Conservation (phyloP, 2,113 vertebrate genomes). For the Turnix velox region DNA sequence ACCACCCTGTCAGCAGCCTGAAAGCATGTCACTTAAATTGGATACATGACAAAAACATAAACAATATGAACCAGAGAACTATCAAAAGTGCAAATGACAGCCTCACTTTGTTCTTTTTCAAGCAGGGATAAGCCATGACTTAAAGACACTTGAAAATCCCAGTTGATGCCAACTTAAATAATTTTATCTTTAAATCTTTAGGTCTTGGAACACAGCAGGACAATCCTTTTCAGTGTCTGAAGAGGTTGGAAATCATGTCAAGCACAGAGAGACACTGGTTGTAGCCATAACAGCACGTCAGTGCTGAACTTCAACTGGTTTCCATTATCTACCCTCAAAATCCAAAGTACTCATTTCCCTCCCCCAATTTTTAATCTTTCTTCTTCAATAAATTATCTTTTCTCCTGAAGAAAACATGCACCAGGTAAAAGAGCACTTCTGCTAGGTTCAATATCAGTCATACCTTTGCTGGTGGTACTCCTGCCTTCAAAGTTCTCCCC, state of each 20-base stretch:
- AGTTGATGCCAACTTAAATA: not conserved
- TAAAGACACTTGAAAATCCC: not conserved
- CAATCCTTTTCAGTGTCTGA: not conserved
- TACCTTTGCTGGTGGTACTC: slow-evolving; percentile 69
- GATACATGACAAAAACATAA: not conserved
- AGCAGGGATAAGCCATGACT: not conserved
- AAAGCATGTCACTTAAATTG: not conserved
- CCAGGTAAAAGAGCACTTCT: not conserved
- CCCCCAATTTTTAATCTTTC: not conserved
- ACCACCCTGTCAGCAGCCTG: not conserved
- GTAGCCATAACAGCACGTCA: fast-evolving
- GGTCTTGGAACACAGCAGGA: not conserved
- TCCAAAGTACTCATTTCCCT: not conserved
- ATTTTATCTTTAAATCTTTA: not conserved
- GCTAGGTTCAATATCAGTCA: not conserved
- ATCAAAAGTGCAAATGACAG: not conserved
- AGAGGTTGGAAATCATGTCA: not conserved
- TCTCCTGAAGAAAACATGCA: not conserved
- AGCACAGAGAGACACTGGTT: not conserved
- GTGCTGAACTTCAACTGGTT: not conserved
- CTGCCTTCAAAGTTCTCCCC: slow-evolving; percentile 19
- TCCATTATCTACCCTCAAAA: not conserved
- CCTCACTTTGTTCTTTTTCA: not conserved
- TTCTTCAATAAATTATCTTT: not conserved
- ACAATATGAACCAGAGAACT: not conserved